A percentile compares a stretch with the other conserved stretches of the same genome.
phyloP scores from a whole-genome alignment of 2,888 invertebrate species.

The Napeogenes inachia region DNA sequence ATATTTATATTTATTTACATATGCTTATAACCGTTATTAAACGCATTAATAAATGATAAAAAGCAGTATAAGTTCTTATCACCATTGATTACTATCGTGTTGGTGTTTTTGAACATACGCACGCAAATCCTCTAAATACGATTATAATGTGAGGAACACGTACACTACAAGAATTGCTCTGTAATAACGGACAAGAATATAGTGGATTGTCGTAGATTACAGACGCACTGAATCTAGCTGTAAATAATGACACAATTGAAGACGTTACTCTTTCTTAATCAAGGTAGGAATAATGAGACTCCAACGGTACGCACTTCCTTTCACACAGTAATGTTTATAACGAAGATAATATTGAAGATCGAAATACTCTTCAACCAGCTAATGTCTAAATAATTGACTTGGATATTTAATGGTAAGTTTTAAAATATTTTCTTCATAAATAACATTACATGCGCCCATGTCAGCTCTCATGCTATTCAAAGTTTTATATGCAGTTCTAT shows the following conservation, averaged over 20 bases:
- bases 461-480: too few species aligned
- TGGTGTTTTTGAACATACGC: conserved; percentile 28
- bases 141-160: conserved; percentile 62
- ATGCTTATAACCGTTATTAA: too few species aligned
- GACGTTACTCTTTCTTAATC: conserved; percentile 54
- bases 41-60: too few species aligned
- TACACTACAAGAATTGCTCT: conserved; percentile 65
- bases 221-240: conserved; percentile 67
- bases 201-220: conserved; percentile 69
- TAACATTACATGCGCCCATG: too few species aligned
- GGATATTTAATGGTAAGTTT: neutral
- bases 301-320: conserved; percentile 25
- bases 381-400: conserved; percentile 1
- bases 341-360: neutral
- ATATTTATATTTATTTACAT: too few species aligned
- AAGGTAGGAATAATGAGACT: conserved; percentile 25
- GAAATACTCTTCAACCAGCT: neutral
- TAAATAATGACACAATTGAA: conserved; percentile 70
- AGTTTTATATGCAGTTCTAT: too few species aligned
- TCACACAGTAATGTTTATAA: conserved; percentile 15
- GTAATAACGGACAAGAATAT: conserved; percentile 66
- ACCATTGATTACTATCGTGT: conserved; percentile 15
- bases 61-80: neutral
- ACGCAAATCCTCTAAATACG: conserved; percentile 45
- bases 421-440: neutral